phyloP scores from a whole-genome alignment of 2,113 vertebrate genomes.

The Mesoclemmys tuberculata region DNA sequence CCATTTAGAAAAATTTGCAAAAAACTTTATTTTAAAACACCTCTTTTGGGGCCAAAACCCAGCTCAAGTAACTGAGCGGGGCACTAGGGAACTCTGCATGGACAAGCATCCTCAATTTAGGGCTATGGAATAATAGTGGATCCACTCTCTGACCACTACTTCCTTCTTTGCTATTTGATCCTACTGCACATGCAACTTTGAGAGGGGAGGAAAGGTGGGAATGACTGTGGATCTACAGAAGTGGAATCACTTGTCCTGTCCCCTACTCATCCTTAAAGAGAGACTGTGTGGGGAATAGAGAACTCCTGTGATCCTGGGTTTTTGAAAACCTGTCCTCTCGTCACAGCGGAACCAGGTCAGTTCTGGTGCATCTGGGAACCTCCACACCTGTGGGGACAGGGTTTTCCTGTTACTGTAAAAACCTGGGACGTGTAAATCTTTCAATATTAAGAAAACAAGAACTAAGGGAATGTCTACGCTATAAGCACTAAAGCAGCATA shows the following conservation, averaged over 20 bases:
- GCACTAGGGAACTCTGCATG: background rate
- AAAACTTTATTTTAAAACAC: background rate
- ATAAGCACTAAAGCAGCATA: background rate
- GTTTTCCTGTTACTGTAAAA: background rate
- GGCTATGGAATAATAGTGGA: background rate
- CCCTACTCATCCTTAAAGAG: background rate
- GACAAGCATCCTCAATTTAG: background rate
- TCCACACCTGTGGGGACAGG: background rate
- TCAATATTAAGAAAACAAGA: background rate
- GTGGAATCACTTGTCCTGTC: background rate
- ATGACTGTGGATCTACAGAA: background rate
- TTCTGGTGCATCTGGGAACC: background rate
- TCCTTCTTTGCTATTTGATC: background rate
- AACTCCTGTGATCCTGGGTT: background rate
- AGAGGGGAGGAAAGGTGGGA: background rate
- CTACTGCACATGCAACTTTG: background rate
- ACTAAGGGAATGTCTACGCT: background rate
- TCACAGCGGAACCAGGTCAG: background rate
- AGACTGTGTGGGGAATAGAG: background rate
- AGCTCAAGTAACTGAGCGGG: background rate
- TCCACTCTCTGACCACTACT: background rate
- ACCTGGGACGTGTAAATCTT: background rate
- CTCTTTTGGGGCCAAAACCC: background rate
- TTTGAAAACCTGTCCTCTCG: background rate
- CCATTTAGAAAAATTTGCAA: background rate